Evolutionary conservation across 2,113 vertebrate species (phyloP), one percentile per base, ranked within the genome.

Genomic region (Periophthalmodon schlosseri): DNA sequence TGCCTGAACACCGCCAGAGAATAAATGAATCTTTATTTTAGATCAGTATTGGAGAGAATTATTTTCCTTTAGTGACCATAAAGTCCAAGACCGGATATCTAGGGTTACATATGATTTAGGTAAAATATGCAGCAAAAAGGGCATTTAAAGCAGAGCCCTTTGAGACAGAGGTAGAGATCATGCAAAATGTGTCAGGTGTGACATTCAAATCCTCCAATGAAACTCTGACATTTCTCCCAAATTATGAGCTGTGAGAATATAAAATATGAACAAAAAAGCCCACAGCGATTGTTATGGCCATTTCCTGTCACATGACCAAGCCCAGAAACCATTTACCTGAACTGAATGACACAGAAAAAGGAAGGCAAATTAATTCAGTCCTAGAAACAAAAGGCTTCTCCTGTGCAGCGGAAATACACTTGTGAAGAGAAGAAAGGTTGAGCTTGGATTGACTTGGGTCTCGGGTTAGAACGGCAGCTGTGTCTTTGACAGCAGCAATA

Each of bases 171-270:
- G 39, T 47, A 75, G 34, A 74, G 75, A 68, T 77, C 24, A 71
- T 73, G 75, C 76, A 39, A 76, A 81, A 80, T 76, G 84, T 61
- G 47, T 66, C 28, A 77, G 72, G 67, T 71, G 23, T 86, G 79
- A 88, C 79, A 88, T 84, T 75, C 82, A 83, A 76, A 73, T 44
- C 77, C 72, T 83, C 70, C 47, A 86, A 85, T 88, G 89, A 91
- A 87, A 84, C 69, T 56, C 24, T 92, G 91, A 91, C 91, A 92
- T 92, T 93, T 92, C 70, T 71, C 36, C 58, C 56, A 88, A 85
- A 81, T 76, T 75, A 65, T n/a, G 67, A 76, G 65, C 76, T 75
- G 77, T 56, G 44, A 79, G 76, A 78, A 80, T 82, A 73, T 61
- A 44, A 68, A 70, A 70, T 47, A 74, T 73, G 16, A 79, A 72